These are phyloP conservation scores for Spilogale gracilis DNA, from an alignment of 2,113 vertebrate genomes.

Conservation along the genomic window DNA sequence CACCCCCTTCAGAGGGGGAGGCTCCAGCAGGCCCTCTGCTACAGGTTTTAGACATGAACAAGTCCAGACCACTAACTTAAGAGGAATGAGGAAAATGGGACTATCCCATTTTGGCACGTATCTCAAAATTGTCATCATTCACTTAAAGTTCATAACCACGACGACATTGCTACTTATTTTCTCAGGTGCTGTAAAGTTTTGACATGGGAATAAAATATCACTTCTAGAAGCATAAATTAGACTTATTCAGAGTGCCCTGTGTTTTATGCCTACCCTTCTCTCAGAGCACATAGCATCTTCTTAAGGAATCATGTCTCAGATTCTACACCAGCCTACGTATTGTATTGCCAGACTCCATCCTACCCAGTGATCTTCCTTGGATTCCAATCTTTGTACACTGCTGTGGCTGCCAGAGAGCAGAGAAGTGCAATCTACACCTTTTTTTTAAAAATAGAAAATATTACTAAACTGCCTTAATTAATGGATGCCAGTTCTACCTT, in stretches of 20 bases:
- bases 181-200: constrained; percentile 54
- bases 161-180: constrained; percentile 42
- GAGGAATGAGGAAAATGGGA: constrained; percentile 17
- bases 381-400: background rate
- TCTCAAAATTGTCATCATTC: constrained; percentile 55
- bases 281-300: background rate
- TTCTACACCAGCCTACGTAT: background rate
- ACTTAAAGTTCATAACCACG: constrained; percentile 30
- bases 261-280: background rate
- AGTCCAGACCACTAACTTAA: background rate
- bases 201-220: constrained; percentile 11
- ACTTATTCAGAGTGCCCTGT: background rate
- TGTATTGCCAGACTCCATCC: background rate
- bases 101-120: background rate
- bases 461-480: background rate
- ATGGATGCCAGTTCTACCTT: background rate
- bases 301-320: background rate
- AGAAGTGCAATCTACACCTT: background rate
- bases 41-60: background rate
- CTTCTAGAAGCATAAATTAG: constrained; percentile 37
- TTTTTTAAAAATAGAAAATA: background rate
- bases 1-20: fast-evolving
- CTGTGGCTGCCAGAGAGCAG: background rate
- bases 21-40: background rate
- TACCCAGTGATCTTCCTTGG: background rate